Evolutionary conservation across 2,797 vertebrate genomes (phyloP).

Genomic region (Cercopithecus neglectus): DNA sequence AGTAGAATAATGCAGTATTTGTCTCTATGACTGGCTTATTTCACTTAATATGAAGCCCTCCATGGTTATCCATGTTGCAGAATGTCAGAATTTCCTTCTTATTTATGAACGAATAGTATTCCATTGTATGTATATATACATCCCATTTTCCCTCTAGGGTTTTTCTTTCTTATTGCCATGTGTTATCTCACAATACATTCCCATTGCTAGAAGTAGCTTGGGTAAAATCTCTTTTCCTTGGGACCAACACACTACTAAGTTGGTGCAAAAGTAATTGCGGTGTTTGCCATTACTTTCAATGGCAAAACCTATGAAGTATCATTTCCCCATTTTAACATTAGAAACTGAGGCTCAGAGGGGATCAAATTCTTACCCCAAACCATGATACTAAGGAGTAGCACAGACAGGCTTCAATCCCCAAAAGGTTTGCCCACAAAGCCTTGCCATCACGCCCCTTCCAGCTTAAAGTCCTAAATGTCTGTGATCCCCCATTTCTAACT

Average conservation of each 20-base stretch:
- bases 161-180: not conserved
- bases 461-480: not conserved
- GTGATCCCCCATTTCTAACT: not conserved
- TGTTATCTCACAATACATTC: not conserved
- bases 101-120: not conserved
- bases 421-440: not conserved
- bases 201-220: not conserved
- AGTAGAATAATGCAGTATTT: not conserved
- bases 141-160: not conserved
- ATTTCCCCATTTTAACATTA: not conserved
- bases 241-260: not conserved
- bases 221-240: not conserved
- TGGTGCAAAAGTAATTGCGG: no score
- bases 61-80: not conserved
- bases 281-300: no score
- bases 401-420: not conserved
- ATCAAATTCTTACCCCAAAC: not conserved
- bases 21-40: not conserved
- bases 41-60: not conserved
- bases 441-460: not conserved
- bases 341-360: not conserved
- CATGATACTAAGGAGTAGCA: not conserved
- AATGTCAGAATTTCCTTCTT: not conserved
- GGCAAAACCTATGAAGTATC: not conserved
- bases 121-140: not conserved